phyloP scores from a whole-genome alignment of 2,113 vertebrate genomes.

The Scytalopus superciliaris region DNA sequence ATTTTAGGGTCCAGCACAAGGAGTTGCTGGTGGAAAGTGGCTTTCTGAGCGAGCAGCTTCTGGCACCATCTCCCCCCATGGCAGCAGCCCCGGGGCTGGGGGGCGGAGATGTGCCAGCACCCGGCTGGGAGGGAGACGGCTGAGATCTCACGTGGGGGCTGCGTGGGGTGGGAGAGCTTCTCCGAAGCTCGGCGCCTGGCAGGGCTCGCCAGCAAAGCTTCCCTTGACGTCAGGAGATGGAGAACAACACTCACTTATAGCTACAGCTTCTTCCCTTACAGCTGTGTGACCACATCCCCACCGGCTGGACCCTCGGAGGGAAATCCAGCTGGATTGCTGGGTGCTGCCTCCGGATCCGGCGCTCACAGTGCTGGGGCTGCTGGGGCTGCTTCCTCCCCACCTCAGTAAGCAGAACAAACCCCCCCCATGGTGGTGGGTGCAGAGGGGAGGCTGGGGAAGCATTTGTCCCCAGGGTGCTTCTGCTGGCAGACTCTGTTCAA shows the following conservation, averaged over 20 bases:
- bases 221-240: slow-evolving; percentile 38
- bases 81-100: not conserved
- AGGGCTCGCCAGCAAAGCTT: not conserved
- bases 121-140: slow-evolving; percentile 7
- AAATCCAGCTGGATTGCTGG: not conserved
- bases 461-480: not conserved
- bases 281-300: not conserved
- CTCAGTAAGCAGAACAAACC: not conserved
- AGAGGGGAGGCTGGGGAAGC: not conserved
- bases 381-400: not conserved
- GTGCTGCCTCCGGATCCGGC: not conserved
- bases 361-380: not conserved
- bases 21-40: not conserved
- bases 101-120: not conserved
- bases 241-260: slow-evolving; percentile 56
- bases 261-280: slow-evolving; percentile 26
- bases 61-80: not conserved
- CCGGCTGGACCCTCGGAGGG: not conserved
- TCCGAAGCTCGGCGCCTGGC: not conserved
- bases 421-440: not conserved
- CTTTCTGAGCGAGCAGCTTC: not conserved
- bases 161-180: slow-evolving; percentile 24
- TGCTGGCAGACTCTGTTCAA: not conserved
- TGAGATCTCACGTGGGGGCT: slow-evolving; percentile 51
- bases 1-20: fast-evolving